These are phyloP conservation scores for Hemicrepidius hirtus DNA, from an alignment of 2,888 invertebrate species.

Conservation along the genomic window DNA sequence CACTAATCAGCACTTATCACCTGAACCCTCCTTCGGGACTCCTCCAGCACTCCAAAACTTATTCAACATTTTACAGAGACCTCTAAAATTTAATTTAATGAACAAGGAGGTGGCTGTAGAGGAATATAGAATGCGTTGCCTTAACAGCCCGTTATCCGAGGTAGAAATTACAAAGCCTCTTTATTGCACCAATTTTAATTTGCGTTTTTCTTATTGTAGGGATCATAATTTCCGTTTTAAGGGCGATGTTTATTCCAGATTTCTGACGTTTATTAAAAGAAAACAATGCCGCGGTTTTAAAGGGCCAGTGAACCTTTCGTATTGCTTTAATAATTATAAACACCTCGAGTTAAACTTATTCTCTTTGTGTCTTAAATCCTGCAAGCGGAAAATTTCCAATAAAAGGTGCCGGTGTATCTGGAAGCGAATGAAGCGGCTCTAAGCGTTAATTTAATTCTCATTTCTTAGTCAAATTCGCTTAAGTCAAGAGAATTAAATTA, in stretches of 20 bases:
- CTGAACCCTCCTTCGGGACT: constrained; percentile 61
- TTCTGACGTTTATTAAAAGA: constrained; percentile 21
- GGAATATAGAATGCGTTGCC: constrained; percentile 25
- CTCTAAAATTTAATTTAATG: constrained; percentile 38
- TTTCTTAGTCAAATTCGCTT: constrained; percentile 61
- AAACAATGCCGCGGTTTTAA: background rate
- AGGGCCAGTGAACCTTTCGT: background rate
- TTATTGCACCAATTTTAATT: constrained; percentile 23
- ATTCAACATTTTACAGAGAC: constrained; percentile 39
- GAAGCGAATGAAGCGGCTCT: constrained; percentile 42
- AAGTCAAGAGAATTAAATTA: constrained; percentile 62
- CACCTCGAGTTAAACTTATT: constrained; percentile 15
- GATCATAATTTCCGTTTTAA: constrained; percentile 21
- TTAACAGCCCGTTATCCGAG: constrained; percentile 16
- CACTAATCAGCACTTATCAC: constrained; percentile 65
- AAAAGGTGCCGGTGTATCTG: constrained; percentile 32
- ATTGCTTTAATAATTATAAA: constrained; percentile 42
- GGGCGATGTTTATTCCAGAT: constrained; percentile 10
- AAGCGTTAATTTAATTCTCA: constrained; percentile 57
- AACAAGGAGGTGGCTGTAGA: constrained; percentile 26
- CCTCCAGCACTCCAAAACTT: constrained; percentile 36
- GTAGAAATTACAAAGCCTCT: constrained; percentile 24
- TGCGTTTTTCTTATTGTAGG: constrained; percentile 14
- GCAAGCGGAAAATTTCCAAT: constrained; percentile 31
- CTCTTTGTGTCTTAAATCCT: constrained; percentile 10